Evolutionary conservation across 2,888 invertebrate species (phyloP).

Genomic region (Leucania comma): DNA sequence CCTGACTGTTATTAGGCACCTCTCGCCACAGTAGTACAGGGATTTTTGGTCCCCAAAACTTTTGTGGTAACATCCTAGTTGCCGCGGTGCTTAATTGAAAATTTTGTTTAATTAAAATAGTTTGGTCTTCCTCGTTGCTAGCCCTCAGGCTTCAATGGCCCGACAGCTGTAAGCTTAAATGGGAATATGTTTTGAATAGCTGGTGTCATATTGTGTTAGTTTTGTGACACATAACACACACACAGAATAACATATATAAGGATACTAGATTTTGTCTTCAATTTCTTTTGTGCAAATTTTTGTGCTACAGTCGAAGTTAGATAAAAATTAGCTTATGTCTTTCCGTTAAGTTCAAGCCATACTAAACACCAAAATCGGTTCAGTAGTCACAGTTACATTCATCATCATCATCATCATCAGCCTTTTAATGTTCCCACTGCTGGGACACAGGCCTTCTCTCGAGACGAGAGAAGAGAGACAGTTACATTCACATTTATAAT

Average conservation of each 20-base stretch:
- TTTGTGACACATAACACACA: too few species aligned
- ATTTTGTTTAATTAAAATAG: constrained; percentile 63
- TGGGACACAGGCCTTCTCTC: too few species aligned
- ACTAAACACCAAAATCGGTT: too few species aligned
- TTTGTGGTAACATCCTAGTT: constrained; percentile 37
- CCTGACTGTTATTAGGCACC: constrained; percentile 8
- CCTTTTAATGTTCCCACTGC: too few species aligned
- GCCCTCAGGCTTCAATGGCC: constrained; percentile 20
- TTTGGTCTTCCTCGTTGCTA: constrained; percentile 23
- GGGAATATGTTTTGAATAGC: constrained; percentile 13
- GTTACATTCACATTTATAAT: too few species aligned
- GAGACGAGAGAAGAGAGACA: too few species aligned
- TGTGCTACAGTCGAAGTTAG: too few species aligned
- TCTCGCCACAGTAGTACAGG: constrained; percentile 20
- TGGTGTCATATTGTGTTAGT: neutral
- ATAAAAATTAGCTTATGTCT: too few species aligned
- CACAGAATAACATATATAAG: neutral
- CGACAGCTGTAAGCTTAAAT: constrained; percentile 13
- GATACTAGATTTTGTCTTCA: neutral
- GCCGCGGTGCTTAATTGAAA: constrained; percentile 49
- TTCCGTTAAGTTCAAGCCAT: too few species aligned
- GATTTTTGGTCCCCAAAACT: constrained; percentile 58
- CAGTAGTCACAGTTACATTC: too few species aligned
- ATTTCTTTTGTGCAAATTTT: too few species aligned
- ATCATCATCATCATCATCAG: too few species aligned